Conservation (phyloP, 2,797 vertebrate genomes). For the Betta splendens region DNA sequence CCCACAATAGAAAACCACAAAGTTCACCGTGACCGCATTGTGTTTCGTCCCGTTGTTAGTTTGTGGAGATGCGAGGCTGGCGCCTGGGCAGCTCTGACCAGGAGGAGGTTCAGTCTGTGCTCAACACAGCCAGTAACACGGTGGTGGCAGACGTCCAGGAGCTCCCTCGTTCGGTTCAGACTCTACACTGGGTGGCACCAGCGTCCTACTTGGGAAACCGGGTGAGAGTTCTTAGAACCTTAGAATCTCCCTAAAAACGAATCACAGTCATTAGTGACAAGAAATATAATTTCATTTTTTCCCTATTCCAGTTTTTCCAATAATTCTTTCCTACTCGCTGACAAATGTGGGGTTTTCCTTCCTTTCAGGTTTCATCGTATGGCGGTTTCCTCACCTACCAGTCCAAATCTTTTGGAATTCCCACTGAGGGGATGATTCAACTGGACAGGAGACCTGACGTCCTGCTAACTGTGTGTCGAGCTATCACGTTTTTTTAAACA, state of each 20-base stretch:
- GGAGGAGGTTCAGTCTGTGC: slow-evolving; percentile 81
- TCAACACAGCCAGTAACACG: slow-evolving; percentile 88
- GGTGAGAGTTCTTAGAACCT: slow-evolving; percentile 49
- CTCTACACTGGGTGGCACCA: slow-evolving; percentile 90
- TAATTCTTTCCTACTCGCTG: slow-evolving; percentile 1
- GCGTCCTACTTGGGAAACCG: slow-evolving; percentile 88
- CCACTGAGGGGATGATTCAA: slow-evolving; percentile 89
- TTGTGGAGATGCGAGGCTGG: slow-evolving; percentile 91
- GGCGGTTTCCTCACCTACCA: slow-evolving; percentile 92
- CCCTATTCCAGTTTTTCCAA: background rate
- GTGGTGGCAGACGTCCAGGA: slow-evolving; percentile 93
- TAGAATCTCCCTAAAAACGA: background rate
- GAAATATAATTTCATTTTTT: background rate
- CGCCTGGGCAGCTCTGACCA: slow-evolving; percentile 80
- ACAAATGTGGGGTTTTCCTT: background rate
- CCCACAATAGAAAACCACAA: too few relatives aligned
- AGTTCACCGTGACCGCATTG: too few relatives aligned
- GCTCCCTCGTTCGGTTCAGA: slow-evolving; percentile 79
- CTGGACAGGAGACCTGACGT: slow-evolving; percentile 86
- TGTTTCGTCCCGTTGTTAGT: slow-evolving; percentile 75
- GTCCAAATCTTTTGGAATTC: slow-evolving; percentile 92
- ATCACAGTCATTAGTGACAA: background rate
- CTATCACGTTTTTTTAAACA: background rate
- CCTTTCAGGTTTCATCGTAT: slow-evolving; percentile 88
- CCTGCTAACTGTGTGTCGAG: slow-evolving; percentile 83